Percentiles rank a stretch among this genome's conserved stretches.
Conservation (phyloP, 2,888 invertebrate genomes). For the Eupithecia vulgata region DNA sequence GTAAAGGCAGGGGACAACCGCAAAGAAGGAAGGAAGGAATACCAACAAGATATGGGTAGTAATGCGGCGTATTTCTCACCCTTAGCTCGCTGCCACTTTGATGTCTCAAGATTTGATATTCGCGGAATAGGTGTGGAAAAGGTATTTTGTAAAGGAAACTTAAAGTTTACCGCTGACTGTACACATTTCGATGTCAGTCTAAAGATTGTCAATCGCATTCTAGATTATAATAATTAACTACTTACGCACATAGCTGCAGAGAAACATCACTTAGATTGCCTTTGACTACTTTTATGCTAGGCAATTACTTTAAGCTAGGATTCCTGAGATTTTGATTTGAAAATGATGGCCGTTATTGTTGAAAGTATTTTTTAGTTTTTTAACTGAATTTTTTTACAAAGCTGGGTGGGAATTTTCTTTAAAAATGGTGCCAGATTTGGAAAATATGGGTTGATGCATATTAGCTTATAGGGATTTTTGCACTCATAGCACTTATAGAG, state of each 20-base stretch:
- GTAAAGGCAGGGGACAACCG: too few species aligned
- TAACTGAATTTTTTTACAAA: not conserved
- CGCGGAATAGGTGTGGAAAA: too few species aligned
- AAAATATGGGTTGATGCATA: too few species aligned
- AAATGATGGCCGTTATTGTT: not conserved
- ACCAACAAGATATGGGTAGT: too few species aligned
- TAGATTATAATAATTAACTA: constrained; percentile 34
- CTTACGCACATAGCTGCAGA: constrained; percentile 31
- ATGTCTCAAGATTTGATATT: too few species aligned
- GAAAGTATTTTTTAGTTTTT: not conserved
- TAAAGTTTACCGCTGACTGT: not conserved
- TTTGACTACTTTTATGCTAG: constrained; percentile 21
- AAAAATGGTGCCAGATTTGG: too few species aligned
- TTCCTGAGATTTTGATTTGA: not conserved
- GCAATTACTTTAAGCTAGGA: constrained; percentile 26
- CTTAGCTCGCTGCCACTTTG: too few species aligned
- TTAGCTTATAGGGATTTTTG: too few species aligned
- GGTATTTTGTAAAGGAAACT: too few species aligned
- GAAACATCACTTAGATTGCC: constrained; percentile 35
- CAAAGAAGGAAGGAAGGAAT: too few species aligned
- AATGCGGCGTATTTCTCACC: too few species aligned
- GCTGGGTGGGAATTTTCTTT: not conserved
- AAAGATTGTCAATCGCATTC: constrained; percentile 33
- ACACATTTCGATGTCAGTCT: constrained; percentile 13
- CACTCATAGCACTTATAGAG: too few species aligned